Conservation (phyloP, 2,113 vertebrate species). For the Percopsis transmontana region DNA sequence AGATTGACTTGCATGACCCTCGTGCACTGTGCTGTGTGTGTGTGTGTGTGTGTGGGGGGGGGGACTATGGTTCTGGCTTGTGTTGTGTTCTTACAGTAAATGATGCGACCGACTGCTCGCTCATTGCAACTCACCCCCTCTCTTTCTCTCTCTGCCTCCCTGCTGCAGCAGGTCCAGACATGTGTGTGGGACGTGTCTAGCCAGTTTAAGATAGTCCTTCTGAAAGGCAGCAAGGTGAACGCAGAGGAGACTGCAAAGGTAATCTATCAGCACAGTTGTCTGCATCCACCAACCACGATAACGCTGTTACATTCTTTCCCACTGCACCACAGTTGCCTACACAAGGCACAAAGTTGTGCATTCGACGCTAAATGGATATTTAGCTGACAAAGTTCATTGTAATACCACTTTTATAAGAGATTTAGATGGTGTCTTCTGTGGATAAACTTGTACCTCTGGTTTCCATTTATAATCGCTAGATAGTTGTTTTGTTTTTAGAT, state of each 20-base stretch:
- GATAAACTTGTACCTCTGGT: no score
- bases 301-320: neutral
- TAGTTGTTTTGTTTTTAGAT: no score
- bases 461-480: no score
- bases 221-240: slow-evolving; percentile 93
- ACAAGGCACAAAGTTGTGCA: neutral
- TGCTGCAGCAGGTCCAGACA: slow-evolving; percentile 75
- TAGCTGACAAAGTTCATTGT: no score
- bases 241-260: slow-evolving; percentile 96
- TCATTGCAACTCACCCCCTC: slow-evolving; percentile 15
- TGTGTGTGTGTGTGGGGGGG: slow-evolving; percentile 15
- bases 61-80: slow-evolving; percentile 18
- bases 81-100: slow-evolving; percentile 26
- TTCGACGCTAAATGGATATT: no score
- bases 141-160: neutral
- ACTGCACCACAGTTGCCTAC: neutral
- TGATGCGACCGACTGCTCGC: slow-evolving; percentile 10
- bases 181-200: slow-evolving; percentile 88
- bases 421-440: no score
- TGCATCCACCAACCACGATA: neutral
- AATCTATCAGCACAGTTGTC: slow-evolving; percentile 45
- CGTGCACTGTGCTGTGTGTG: slow-evolving; percentile 23
- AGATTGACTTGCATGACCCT: slow-evolving; percentile 47
- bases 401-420: no score
- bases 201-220: slow-evolving; percentile 86